These are phyloP conservation scores for Mormoops blainvillei DNA, from an alignment of 2,113 vertebrate genomes.

Conservation along the genomic window DNA sequence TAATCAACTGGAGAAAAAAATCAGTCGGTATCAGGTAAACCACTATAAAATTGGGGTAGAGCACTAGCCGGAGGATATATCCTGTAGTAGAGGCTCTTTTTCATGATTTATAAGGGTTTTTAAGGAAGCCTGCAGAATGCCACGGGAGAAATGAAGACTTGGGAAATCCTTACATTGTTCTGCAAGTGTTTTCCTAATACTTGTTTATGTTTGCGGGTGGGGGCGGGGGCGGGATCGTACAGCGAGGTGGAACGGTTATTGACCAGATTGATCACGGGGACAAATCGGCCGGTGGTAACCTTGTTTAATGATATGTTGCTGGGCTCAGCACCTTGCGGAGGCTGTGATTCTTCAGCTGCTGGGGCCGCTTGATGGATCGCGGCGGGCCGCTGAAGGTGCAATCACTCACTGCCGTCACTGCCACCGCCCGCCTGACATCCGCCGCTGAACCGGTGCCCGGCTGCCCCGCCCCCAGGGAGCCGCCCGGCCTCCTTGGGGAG, in stretches of 20 bases:
- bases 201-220: conserved; percentile 74
- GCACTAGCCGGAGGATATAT: conserved; percentile 61
- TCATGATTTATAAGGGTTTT: conserved; percentile 71
- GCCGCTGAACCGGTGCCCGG: conserved; percentile 80
- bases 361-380: conserved; percentile 95
- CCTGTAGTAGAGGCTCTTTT: conserved; percentile 71
- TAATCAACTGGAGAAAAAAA: conserved; percentile 65
- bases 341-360: conserved; percentile 87
- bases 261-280: conserved; percentile 89
- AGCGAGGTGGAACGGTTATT: conserved; percentile 82
- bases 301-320: conserved; percentile 95
- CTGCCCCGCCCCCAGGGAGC: conserved; percentile 83
- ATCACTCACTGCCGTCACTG: conserved; percentile 93
- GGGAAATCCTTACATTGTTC: conserved; percentile 66
- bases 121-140: conserved; percentile 60
- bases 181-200: conserved; percentile 70
- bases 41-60: conserved; percentile 75
- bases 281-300: conserved; percentile 90
- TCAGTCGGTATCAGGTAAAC: conserved; percentile 61
- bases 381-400: conserved; percentile 93
- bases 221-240: conserved; percentile 42
- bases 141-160: conserved; percentile 67
- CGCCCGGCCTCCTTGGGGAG: too few species aligned
- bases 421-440: conserved; percentile 89
- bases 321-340: conserved; percentile 88